Evolutionary conservation across 2,888 invertebrate species (phyloP), one percentile per base, ranked within the genome.

Genomic region (Portevinia maculata): DNA sequence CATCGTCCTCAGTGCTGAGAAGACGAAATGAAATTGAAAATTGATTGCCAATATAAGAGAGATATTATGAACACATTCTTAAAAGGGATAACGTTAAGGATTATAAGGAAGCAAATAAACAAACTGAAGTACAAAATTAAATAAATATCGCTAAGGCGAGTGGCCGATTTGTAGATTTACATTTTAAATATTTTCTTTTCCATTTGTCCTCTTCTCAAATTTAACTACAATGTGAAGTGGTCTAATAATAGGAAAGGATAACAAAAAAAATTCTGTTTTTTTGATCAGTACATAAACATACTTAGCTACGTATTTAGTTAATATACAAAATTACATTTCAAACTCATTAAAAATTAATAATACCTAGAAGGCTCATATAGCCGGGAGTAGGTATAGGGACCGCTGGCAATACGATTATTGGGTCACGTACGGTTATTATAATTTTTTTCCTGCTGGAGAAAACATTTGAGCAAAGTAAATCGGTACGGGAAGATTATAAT

Each of bases 31-130:
- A 55, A 55, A 55, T 55, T 55, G 55, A 55, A 55, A 55, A 52
- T 52, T 52, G 52, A 55, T 55, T 55, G 55, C 37, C 55, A 55
- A 55, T 55, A 55, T 34, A 19, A 52, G 52, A 17, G 9, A 28
- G 17, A 32, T 37, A 21, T 55, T 32, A 19, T 55, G 55, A 37
- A 13, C 55, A 55, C 55, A 37, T 55, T 19, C 13, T 34, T 55
- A 17, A 53, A 53, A 53, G 17, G 32, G 53, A 53, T 53, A 34
- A 53, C 21, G 53, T 34, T 34, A 17, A 55, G 37, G 34, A 55
- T 55, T 55, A 19, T 6, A 21, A 1, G 37, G 13, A 19, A 37
- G 13, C 0, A 32, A 55, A 37, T n/a, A 55, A 11, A 34, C 2
- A 55, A 34, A 19, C 24, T 24, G 24, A 24, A 24, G 24, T 5